Base-by-base conservation (phyloP, 2,113 vertebrate species). In the Prochilodus magdalenae region DNA sequence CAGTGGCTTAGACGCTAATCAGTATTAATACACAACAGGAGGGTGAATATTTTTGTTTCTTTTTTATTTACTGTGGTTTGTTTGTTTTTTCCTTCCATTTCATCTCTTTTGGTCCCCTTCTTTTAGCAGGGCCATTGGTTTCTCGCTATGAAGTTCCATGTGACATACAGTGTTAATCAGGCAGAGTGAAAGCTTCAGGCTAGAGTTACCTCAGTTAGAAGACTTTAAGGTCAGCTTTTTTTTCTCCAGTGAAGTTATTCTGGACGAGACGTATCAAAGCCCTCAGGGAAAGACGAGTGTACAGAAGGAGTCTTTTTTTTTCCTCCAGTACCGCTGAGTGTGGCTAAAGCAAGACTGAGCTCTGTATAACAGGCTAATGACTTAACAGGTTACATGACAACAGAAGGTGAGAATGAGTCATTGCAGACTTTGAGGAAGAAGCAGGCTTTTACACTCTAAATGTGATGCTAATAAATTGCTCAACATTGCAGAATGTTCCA, bases 1-100 rank as follows among this genome's bases (percentile, higher is more conserved):
- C 55, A 36, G 24, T 53, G 82, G 40, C 87, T 74, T 73, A 85
- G 78, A 72, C 75, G 72, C 80, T 89, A 87, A 88, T 92, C 86
- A 89, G 85, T 90, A 90, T 90, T 88, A 89, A 92, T 92, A 89
- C 89, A 86, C 87, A 84, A 86, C 83, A 40, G 26, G 67, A 49
- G 44, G 82, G 91, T 90, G 65, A 88, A 90, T 90, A 86, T 90
- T 94, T 92, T 29, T 44, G 76, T 70, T 77, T 76, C 82, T 69
- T 89, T 85, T 89, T 79, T 75, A 87, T 88, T 90, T 88, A 84
- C 71, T 89, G 79, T 82, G 66, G 83, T 83, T 86, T 79, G 62
- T 13, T 84, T 85, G 79, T 36, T 67, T 63, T 49, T 78, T 20
- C 65, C 75, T 84, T 63, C 72, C 60, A 29, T 22, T n/a, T 84